Base-by-base conservation (phyloP, 1,140 invertebrate genomes). In the Halictus rubicundus region DNA sequence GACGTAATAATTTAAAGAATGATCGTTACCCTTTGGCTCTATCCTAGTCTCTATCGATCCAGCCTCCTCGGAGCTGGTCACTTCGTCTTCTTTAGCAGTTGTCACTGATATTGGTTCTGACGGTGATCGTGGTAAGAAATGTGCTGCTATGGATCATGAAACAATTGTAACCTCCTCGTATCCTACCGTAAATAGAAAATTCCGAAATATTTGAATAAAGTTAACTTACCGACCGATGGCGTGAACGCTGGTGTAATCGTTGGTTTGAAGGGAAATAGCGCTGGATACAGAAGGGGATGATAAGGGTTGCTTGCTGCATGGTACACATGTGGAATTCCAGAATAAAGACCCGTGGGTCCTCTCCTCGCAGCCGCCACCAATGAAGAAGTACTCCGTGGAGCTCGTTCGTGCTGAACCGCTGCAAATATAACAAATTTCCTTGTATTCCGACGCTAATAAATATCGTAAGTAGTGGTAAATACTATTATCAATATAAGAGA, bases 361-460 rank as follows among this genome's bases (percentile, higher is more conserved):
- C 88, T 90, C 71, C 89, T 91, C 49, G 90, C 88, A 6, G 94
- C 91, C 37, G 92, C 87, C 74, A 93, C 88, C 57, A 93, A 88
- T 4, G 92, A 90, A 23, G 94, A 88, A 78, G 90, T 91, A 81
- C 89, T 94, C 78, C 97, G 92, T 1, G 97, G 97, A 19, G 97
- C 97, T 82, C 97, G 93, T 92, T 98, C 97, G 92, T 98, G 97
- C 90, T 98, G 97, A 7, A 98, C 97, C 78, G 97, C 97, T 98
- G 94, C 81, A 91, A 87, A 37, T n/a, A 78, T 64, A 7, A 54
- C 61, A 25, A 0, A 68, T 32, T 32, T 23, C 6, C 32, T 52
- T 32, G 6, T 69, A 32, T 6, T 16, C 37, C 42, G 19, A 46
- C 32, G 32, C 32, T 10, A 12, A 37, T 37, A n/a, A 42, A 23